These are phyloP conservation scores for Apotomis capreana DNA, from an alignment of 2,888 invertebrate species.

Conservation along the genomic window DNA sequence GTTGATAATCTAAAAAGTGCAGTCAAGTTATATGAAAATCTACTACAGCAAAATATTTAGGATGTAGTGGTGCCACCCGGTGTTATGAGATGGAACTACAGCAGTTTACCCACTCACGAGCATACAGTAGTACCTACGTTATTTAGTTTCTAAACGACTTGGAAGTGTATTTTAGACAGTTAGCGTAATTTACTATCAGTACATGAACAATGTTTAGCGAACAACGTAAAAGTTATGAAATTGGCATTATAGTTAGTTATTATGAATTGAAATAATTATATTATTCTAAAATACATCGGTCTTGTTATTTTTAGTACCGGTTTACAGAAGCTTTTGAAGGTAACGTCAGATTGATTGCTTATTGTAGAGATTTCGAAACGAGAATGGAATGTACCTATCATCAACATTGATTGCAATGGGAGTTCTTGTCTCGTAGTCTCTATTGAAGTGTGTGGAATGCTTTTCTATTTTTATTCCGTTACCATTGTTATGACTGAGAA, in stretches of 20 bases:
- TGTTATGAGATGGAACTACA: not conserved
- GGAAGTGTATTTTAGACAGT: constrained; percentile 45
- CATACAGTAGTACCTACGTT: constrained; percentile 45
- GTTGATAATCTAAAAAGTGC: not conserved
- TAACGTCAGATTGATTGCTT: constrained; percentile 13
- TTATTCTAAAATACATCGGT: constrained; percentile 82
- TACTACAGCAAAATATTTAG: not conserved
- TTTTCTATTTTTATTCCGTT: not conserved
- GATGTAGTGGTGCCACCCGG: constrained; percentile 5
- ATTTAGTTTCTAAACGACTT: constrained; percentile 54
- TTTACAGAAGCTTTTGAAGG: constrained; percentile 16
- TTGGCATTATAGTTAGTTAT: constrained; percentile 83
- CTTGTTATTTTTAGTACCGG: constrained; percentile 67
- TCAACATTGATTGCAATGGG: not conserved
- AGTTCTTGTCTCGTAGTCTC: not conserved
- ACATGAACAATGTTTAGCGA: constrained; percentile 66
- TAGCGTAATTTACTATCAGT: constrained; percentile 37
- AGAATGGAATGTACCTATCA: not conserved
- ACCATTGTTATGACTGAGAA: not conserved
- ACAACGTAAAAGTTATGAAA: constrained; percentile 73
- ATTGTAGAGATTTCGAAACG: not conserved
- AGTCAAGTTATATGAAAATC: no score
- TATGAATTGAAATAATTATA: constrained; percentile 83
- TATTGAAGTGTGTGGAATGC: not conserved
- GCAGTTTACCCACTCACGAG: constrained; percentile 27